These are phyloP conservation scores for Phoeniculus purpureus DNA, from an alignment of 2,797 vertebrate genomes.

Conservation along the genomic window DNA sequence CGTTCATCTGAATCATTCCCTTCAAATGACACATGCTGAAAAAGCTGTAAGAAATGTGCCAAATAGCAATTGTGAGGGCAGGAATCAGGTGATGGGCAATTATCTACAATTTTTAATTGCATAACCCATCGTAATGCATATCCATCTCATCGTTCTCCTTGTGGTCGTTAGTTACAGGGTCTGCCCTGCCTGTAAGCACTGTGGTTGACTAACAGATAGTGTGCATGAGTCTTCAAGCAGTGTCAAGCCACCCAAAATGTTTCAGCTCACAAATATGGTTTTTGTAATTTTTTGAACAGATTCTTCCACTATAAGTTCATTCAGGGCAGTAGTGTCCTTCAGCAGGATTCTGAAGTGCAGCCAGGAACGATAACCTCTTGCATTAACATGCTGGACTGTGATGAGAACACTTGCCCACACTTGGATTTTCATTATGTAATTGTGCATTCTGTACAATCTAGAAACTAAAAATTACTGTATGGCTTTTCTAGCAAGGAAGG, in stretches of 20 bases:
- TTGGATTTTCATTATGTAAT: neutral
- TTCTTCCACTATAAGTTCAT: neutral
- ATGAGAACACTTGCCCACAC: neutral
- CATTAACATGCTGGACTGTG: neutral
- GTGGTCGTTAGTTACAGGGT: neutral
- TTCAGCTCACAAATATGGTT: neutral
- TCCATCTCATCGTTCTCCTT: neutral
- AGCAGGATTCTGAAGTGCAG: neutral
- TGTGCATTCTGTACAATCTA: neutral
- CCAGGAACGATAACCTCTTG: neutral
- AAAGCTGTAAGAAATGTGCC: neutral
- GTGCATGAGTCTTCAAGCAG: neutral
- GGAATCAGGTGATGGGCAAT: neutral
- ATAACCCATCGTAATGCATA: neutral
- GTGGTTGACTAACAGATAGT: neutral
- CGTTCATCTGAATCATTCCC: neutral
- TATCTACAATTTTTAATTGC: neutral
- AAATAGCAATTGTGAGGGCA: neutral
- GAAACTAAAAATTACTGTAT: neutral
- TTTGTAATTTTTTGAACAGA: neutral
- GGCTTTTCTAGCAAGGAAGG: neutral
- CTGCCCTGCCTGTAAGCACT: neutral
- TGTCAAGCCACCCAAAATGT: neutral
- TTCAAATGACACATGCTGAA: neutral
- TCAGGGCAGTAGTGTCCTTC: accelerated